phyloP scores from a whole-genome alignment of 2,113 vertebrate species.

The Oxyruncus cristatus region DNA sequence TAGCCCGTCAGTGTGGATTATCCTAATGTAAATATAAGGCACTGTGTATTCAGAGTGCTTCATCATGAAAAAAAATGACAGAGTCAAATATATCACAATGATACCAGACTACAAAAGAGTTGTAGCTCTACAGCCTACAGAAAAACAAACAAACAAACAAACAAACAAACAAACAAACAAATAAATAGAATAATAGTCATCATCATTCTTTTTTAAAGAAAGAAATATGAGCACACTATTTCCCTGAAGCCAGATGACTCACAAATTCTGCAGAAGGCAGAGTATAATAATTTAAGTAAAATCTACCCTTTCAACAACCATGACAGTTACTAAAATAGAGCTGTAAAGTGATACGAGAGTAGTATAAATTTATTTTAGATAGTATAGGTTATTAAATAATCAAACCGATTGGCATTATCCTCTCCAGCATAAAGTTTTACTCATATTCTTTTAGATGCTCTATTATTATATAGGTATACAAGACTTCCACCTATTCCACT shows the following conservation, averaged over 20 bases:
- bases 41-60: background rate
- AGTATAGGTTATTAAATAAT: background rate
- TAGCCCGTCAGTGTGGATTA: background rate
- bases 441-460: background rate
- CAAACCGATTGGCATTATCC: background rate
- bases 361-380: background rate
- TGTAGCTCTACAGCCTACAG: background rate
- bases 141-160: background rate
- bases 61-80: background rate
- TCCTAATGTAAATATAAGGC: background rate
- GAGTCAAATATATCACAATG: background rate
- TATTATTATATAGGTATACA: background rate
- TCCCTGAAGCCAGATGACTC: background rate
- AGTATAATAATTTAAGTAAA: background rate
- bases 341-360: background rate
- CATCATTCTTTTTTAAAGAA: background rate
- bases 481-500: background rate
- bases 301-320: background rate
- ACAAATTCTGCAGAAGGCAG: background rate
- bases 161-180: background rate
- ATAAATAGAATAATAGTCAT: background rate
- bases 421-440: background rate
- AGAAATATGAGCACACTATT: background rate
- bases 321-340: background rate
- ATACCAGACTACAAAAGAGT: background rate